Conservation (phyloP, 2,888 invertebrate species). For the Eurytoma adleriae region DNA sequence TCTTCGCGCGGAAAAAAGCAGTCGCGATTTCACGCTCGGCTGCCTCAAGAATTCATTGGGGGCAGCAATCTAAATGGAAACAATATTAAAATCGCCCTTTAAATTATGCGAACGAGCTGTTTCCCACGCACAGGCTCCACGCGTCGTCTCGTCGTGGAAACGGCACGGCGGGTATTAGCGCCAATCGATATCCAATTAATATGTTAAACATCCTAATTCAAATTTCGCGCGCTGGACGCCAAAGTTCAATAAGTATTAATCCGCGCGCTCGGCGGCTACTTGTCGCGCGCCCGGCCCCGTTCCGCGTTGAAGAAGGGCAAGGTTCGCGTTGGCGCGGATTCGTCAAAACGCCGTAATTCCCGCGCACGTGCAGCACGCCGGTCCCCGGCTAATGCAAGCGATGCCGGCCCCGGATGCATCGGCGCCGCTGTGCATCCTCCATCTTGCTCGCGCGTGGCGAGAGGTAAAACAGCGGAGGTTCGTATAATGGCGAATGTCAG, state of each 20-base stretch:
- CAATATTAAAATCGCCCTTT: conserved; percentile 41
- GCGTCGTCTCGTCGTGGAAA: conserved; percentile 18
- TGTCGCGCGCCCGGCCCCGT: neutral
- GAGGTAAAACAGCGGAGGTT: conserved; percentile 41
- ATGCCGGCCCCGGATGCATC: conserved; percentile 18
- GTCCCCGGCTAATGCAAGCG: neutral
- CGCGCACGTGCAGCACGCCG: neutral
- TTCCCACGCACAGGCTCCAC: conserved; percentile 45
- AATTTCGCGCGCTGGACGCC: conserved; percentile 17
- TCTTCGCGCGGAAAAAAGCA: neutral
- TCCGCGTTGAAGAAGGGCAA: neutral
- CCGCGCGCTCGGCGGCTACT: neutral
- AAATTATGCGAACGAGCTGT: conserved; percentile 42
- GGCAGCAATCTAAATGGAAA: conserved; percentile 47
- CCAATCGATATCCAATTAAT: conserved; percentile 53
- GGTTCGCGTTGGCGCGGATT: no score
- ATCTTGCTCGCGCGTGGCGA: neutral
- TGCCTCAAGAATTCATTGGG: conserved; percentile 24
- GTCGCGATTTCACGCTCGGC: conserved; percentile 36
- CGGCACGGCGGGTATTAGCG: conserved; percentile 29
- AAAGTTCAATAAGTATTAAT: conserved; percentile 29
- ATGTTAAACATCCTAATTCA: conserved; percentile 50
- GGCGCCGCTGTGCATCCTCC: neutral
- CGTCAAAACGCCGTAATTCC: conserved; percentile 44
- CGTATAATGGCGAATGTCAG: conserved; percentile 54